Evolutionary conservation across 2,797 vertebrate genomes (phyloP), one percentile per base, ranked within the genome.

Genomic region (Peromyscus aztecus): DNA sequence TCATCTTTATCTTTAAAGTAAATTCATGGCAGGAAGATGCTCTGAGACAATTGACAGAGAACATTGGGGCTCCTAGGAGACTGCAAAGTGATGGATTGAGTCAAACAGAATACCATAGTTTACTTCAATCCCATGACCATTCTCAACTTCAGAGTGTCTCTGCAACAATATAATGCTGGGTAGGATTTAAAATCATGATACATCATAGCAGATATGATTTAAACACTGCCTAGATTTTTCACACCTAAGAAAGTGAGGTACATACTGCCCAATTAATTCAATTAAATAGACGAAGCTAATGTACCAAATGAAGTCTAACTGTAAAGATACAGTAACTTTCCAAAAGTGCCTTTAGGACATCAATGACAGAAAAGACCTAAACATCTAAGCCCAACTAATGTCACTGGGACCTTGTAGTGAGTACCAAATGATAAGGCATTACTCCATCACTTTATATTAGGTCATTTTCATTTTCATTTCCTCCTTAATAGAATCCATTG

Each of bases 1-100:
- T 96, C 93, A 86, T 93, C 83, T 96, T 96, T 91, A 98, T 90
- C 93, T 96, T 97, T 93, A 97, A 97, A 95, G 89, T 91, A 97
- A 96, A 96, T 97, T 96, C 81, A 93, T 94, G 95, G 97, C 46
- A 94, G 81, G 73, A 96, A 96, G 95, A 96, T 92, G 49, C 73
- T 95, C 89, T 43, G 17, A 97, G 91, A 97, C 89, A 89, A 95
- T 1, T 94, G 89, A 94, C 92, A 97, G 84, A 95, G 85, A 40
- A 97, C 96, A 96, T 87, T 46, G 67, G 69, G 34, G 73, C 57
- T 97, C 88, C 77, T 93, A 96, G 73, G 91, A 96, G 91, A 96
- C 0, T 97, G 52, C 43, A 63, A 94, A 97, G 65, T 95, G 77
- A 96, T 85, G 49, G 77, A 96, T 0, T 83, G 90, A 31, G 34